Evolutionary conservation across 2,888 invertebrate genomes (phyloP).

Genomic region (Protonemura montana): DNA sequence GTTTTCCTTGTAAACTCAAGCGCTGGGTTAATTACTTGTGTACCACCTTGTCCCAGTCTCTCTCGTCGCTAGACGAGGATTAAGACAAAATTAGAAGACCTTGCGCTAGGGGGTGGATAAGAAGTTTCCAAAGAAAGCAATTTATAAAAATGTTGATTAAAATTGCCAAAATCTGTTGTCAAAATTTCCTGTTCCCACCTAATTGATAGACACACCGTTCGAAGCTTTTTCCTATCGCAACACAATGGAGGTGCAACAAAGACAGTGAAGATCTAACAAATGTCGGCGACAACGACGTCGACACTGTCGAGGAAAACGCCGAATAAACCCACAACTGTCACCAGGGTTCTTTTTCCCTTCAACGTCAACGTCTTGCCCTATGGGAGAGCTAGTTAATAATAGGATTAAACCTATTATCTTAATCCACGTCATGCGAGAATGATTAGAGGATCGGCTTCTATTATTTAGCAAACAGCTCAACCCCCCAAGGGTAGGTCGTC

Average conservation of each 20-base stretch:
- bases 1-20: not conserved
- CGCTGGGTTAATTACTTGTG: constrained; percentile 37
- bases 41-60: constrained; percentile 32
- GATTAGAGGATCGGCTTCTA: constrained; percentile 7
- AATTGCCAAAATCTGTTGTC: constrained; percentile 32
- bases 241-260: not conserved
- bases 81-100: not conserved
- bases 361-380: constrained; percentile 3
- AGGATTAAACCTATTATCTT: constrained; percentile 5
- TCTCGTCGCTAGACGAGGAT: not conserved
- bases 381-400: not conserved
- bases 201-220: constrained; percentile 26
- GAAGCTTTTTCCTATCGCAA: not conserved
- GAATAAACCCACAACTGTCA: not conserved
- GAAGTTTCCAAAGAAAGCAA: not conserved
- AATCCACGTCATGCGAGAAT: constrained; percentile 4
- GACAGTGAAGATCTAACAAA: not conserved
- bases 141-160: constrained; percentile 8
- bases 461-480: not conserved
- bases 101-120: not conserved
- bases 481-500: not conserved
- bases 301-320: not conserved
- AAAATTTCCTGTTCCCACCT: constrained; percentile 19
- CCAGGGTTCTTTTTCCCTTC: not conserved
- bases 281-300: not conserved